A percentile compares a stretch with the other conserved stretches of the same genome.
Evolutionary conservation across 2,888 invertebrate genomes (phyloP).

Genomic region (Yponomeuta sedellus): DNA sequence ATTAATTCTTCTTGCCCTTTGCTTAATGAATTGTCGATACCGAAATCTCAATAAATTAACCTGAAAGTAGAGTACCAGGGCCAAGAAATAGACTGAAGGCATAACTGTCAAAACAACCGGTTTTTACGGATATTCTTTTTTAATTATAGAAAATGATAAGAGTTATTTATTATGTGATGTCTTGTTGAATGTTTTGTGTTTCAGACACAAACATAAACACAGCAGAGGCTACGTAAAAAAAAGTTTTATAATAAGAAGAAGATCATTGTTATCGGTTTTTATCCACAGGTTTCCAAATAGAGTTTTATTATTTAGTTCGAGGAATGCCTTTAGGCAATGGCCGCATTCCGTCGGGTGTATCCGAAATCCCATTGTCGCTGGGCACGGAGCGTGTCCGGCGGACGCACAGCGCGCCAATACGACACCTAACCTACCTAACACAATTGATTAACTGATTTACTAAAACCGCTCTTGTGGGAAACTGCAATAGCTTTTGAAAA

Average conservation of each 20-base stretch:
- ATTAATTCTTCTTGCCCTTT: too few species aligned
- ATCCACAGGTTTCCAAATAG: not conserved
- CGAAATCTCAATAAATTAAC: too few species aligned
- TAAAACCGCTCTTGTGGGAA: constrained; percentile 30
- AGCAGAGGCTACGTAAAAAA: too few species aligned
- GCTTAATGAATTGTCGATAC: too few species aligned
- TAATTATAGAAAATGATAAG: too few species aligned
- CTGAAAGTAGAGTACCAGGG: too few species aligned
- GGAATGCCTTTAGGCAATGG: not conserved
- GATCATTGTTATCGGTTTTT: not conserved
- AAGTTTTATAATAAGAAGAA: too few species aligned
- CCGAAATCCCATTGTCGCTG: constrained; percentile 41
- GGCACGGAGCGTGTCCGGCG: constrained; percentile 46
- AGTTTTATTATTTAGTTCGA: not conserved
- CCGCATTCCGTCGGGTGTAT: constrained; percentile 36
- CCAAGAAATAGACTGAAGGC: too few species aligned
- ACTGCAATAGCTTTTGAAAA: constrained; percentile 18
- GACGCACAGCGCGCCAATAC: constrained; percentile 39
- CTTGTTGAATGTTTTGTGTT: too few species aligned
- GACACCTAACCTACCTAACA: constrained; percentile 53
- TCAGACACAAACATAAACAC: too few species aligned
- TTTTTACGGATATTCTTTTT: not conserved
- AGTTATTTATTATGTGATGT: too few species aligned
- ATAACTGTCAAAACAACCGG: too few species aligned
- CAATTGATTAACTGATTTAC: constrained; percentile 51